Evolutionary conservation across 2,888 invertebrate genomes (phyloP).

Genomic region (Herminia tarsipennalis): DNA sequence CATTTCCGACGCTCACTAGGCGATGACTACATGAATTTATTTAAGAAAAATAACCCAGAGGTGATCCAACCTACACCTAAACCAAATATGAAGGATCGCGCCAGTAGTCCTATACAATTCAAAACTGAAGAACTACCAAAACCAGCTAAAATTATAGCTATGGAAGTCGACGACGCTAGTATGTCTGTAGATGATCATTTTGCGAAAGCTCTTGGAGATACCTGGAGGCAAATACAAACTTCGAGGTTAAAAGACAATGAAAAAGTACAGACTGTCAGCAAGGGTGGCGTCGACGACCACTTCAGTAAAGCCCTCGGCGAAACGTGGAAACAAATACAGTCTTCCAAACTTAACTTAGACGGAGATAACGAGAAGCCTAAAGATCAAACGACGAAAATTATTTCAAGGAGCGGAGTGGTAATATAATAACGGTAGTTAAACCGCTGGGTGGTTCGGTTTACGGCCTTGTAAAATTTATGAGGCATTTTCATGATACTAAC

Average conservation of each 20-base stretch:
- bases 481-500: constrained; percentile 68
- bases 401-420: constrained; percentile 80
- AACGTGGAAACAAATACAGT: constrained; percentile 92
- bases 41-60: constrained; percentile 83
- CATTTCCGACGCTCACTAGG: constrained; percentile 97
- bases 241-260: constrained; percentile 83
- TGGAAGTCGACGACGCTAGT: constrained; percentile 86
- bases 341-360: constrained; percentile 76
- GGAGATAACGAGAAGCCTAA: constrained; percentile 65
- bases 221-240: constrained; percentile 91
- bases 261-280: constrained; percentile 60
- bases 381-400: constrained; percentile 75
- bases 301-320: constrained; percentile 96
- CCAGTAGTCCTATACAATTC: constrained; percentile 80
- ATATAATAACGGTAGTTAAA: constrained; percentile 69
- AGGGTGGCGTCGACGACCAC: constrained; percentile 92
- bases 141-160: constrained; percentile 77
- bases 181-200: constrained; percentile 95
- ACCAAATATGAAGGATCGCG: constrained; percentile 79
- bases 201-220: constrained; percentile 94
- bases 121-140: constrained; percentile 68
- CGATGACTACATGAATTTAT: constrained; percentile 90
- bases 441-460: constrained; percentile 65
- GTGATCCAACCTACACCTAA: constrained; percentile 62
- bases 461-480: constrained; percentile 71